phyloP scores from a whole-genome alignment of 1,140 invertebrate species.

The Eurosta solidaginis region DNA sequence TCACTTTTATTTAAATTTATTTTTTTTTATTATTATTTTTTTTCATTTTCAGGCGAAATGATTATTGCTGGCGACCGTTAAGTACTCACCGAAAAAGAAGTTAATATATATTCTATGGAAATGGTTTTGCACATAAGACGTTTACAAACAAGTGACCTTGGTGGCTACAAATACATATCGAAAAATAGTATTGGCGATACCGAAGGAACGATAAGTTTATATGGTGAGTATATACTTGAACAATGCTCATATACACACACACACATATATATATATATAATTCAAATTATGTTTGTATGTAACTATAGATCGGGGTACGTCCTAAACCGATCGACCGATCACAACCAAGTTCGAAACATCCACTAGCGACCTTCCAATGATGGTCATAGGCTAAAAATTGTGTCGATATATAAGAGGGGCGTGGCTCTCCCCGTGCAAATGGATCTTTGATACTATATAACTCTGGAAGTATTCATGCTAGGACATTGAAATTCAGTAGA shows the following conservation, averaged over 20 bases:
- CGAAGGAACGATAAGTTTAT: slow-evolving; percentile 83
- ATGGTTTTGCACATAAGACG: slow-evolving; percentile 79
- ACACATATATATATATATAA: too few relatives aligned
- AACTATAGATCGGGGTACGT: too few relatives aligned
- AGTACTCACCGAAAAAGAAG: slow-evolving; percentile 73
- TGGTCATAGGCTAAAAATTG: too few relatives aligned
- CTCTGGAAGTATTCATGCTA: too few relatives aligned
- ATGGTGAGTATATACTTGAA: slow-evolving; percentile 75
- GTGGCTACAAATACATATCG: slow-evolving; percentile 89
- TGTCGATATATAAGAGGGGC: too few relatives aligned
- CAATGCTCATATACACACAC: too few relatives aligned
- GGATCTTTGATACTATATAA: too few relatives aligned
- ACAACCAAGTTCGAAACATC: too few relatives aligned
- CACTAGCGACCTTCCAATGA: too few relatives aligned
- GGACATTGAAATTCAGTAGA: too few relatives aligned
- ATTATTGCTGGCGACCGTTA: slow-evolving; percentile 84
- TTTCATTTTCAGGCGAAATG: slow-evolving; percentile 73
- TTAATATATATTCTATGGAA: slow-evolving; percentile 77
- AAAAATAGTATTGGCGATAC: slow-evolving; percentile 90
- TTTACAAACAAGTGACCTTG: slow-evolving; percentile 78
- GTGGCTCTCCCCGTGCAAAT: not conserved
- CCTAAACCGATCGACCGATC: too few relatives aligned
- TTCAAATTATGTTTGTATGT: too few relatives aligned
- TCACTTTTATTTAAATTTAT: not conserved
- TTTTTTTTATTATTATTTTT: slow-evolving; percentile 12